Conservation (phyloP, 2,113 vertebrate genomes). For the Gulo gulo region DNA sequence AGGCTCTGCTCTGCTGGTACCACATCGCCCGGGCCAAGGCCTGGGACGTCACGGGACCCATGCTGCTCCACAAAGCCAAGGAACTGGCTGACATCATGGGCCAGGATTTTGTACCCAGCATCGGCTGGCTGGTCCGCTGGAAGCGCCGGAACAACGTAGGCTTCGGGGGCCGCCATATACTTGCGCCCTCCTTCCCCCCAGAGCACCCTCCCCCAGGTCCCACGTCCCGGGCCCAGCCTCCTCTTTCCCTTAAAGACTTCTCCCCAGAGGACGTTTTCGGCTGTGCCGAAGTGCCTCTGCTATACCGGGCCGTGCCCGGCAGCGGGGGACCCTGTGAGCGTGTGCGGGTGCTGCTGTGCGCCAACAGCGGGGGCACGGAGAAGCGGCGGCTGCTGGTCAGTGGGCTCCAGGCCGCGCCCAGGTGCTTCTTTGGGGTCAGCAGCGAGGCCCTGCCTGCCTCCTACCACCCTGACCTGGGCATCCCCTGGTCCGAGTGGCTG, state of each 20-base stretch:
- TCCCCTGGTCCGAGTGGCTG: constrained; percentile 73
- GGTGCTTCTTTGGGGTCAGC: constrained; percentile 66
- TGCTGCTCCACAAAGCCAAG: constrained; percentile 79
- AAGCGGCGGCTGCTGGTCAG: constrained; percentile 58
- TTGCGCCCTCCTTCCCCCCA: not conserved
- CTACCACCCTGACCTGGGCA: constrained; percentile 56
- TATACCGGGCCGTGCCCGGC: constrained; percentile 62
- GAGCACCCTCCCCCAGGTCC: not conserved
- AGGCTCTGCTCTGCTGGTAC: constrained; percentile 79
- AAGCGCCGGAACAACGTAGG: constrained; percentile 77
- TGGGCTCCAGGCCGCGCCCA: constrained; percentile 33
- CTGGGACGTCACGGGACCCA: constrained; percentile 73
- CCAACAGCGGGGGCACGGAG: constrained; percentile 70
- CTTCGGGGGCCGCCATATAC: constrained; percentile 42
- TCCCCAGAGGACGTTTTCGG: constrained; percentile 71
- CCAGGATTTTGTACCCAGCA: constrained; percentile 78
- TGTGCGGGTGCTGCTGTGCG: constrained; percentile 66
- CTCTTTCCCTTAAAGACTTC: constrained; percentile 71
- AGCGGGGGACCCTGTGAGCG: not conserved
- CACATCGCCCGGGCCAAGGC: constrained; percentile 72
- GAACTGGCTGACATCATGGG: constrained; percentile 76
- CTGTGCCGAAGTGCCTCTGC: constrained; percentile 67
- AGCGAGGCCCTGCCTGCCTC: constrained; percentile 65
- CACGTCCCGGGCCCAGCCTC: not conserved
- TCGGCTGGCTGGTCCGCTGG: constrained; percentile 80